Evolutionary conservation across 2,113 vertebrate species (phyloP).

Genomic region (Lasiurus borealis): DNA sequence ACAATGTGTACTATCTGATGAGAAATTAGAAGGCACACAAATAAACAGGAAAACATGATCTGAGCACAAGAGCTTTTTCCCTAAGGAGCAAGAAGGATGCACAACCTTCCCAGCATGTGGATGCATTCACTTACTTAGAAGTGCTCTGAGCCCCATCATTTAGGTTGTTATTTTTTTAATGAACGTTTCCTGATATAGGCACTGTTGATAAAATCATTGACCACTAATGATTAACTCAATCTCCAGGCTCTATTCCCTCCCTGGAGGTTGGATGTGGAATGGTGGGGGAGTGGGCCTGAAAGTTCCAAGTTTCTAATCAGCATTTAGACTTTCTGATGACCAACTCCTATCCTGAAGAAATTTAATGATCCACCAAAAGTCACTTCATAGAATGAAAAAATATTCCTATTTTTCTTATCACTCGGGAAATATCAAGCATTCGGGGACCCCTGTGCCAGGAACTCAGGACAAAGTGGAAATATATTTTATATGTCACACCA

Average conservation of each 20-base stretch:
- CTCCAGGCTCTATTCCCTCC: background rate
- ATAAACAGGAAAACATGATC: background rate
- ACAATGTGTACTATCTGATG: background rate
- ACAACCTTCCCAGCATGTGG: accelerated
- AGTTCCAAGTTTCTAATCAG: background rate
- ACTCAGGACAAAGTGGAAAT: background rate
- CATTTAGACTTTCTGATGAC: background rate
- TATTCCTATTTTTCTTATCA: background rate
- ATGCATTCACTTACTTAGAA: background rate
- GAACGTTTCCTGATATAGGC: background rate
- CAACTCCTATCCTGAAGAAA: background rate
- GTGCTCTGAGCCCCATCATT: background rate
- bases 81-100: background rate
- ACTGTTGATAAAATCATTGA: background rate
- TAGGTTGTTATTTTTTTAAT: background rate
- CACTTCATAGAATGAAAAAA: background rate
- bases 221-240: background rate
- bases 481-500: background rate
- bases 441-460: background rate
- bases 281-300: background rate
- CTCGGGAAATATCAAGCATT: background rate
- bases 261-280: background rate
- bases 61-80: background rate
- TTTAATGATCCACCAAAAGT: background rate
- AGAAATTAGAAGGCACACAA: background rate